Evolutionary conservation across 2,888 invertebrate species (phyloP).

Genomic region (Ypsolopha sequella): DNA sequence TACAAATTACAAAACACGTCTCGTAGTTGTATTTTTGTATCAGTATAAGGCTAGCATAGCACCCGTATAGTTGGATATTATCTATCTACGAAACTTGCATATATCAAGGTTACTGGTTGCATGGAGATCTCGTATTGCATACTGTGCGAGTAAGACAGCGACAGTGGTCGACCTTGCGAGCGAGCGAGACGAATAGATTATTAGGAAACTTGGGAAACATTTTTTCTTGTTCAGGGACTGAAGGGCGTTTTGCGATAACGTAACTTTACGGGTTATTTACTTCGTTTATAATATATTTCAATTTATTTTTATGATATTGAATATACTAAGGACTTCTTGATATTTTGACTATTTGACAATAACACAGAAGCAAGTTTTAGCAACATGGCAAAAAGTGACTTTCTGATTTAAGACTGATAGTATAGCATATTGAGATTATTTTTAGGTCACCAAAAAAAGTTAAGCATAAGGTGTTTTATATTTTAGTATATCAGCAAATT

Average conservation of each 20-base stretch:
- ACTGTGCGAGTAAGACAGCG: conserved; percentile 50
- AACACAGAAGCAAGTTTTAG: no score
- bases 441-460: no score
- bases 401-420: no score
- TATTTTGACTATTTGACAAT: no score
- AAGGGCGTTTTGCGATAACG: conserved; percentile 41
- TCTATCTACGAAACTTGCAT: conserved; percentile 68
- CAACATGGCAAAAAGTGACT: no score
- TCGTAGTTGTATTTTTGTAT: no score
- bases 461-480: no score
- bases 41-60: conserved; percentile 40
- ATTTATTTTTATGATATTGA: no score
- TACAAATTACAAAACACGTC: background rate
- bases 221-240: conserved; percentile 60
- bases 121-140: conserved; percentile 64
- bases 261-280: background rate
- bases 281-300: no score
- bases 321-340: no score
- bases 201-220: conserved; percentile 68
- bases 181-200: conserved; percentile 41
- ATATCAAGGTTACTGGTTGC: conserved; percentile 66
- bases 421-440: no score
- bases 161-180: conserved; percentile 45
- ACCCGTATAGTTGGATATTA: conserved; percentile 58
- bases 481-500: no score